These are phyloP conservation scores for Centropus bengalensis DNA, from an alignment of 2,113 vertebrate genomes.

Conservation along the genomic window DNA sequence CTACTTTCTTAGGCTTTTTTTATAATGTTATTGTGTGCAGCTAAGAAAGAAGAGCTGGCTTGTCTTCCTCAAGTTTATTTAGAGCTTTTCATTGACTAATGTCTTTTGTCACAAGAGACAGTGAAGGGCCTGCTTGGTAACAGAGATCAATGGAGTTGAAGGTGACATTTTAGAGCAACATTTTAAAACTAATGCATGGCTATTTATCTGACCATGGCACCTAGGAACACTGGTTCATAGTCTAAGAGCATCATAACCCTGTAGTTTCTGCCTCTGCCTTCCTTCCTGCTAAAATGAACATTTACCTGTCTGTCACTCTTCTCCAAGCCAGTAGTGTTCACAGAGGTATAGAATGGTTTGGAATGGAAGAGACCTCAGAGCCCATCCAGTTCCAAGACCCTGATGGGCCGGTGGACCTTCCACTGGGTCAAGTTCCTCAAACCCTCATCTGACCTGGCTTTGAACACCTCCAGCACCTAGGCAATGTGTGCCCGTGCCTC, in stretches of 20 bases:
- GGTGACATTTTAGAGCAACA: slow-evolving; percentile 34
- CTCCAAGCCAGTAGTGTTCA: neutral
- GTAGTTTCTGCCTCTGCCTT: neutral
- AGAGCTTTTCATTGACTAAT: slow-evolving; percentile 59
- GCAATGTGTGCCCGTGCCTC: too few species aligned
- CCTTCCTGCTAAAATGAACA: neutral
- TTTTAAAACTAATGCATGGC: slow-evolving; percentile 1
- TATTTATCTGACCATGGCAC: neutral
- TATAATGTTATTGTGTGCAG: neutral
- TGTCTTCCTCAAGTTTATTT: slow-evolving; percentile 56
- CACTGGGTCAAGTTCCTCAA: too few species aligned
- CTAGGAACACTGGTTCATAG: neutral
- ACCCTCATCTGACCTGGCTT: too few species aligned
- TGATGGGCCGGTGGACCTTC: too few species aligned
- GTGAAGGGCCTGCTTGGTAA: slow-evolving; percentile 37
- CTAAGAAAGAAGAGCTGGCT: slow-evolving; percentile 7
- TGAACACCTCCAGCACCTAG: too few species aligned
- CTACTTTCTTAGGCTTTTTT: slow-evolving; percentile 34
- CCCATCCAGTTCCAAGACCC: too few species aligned
- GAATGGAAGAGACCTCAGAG: too few species aligned
- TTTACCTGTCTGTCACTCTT: neutral
- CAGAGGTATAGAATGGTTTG: too few species aligned
- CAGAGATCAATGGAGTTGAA: slow-evolving; percentile 59
- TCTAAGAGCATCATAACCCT: neutral
- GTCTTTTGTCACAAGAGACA: slow-evolving; percentile 58